Conservation (phyloP, 2,888 invertebrate species). For the Macaria liturata region DNA sequence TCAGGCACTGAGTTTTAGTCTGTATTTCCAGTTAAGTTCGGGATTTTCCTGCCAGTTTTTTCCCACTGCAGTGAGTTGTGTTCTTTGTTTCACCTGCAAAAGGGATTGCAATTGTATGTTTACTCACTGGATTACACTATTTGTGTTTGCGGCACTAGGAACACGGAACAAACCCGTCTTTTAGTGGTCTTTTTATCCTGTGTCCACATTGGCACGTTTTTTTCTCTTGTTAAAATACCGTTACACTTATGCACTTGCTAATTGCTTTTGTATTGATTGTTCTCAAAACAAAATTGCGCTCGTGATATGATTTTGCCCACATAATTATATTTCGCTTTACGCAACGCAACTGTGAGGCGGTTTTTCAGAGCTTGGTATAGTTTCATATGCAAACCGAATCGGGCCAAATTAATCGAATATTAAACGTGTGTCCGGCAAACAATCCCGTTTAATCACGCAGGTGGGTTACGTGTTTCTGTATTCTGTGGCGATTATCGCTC, state of each 20-base stretch:
- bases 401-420: constrained; percentile 9
- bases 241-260: too few species aligned
- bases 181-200: too few species aligned
- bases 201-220: too few species aligned
- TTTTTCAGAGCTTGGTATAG: constrained; percentile 3
- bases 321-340: too few species aligned
- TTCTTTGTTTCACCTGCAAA: constrained; percentile 1
- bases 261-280: too few species aligned
- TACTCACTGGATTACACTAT: background rate
- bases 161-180: too few species aligned
- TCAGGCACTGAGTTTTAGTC: background rate
- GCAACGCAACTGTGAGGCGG: background rate
- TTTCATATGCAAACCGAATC: constrained; percentile 4
- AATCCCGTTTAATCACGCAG: constrained; percentile 8
- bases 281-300: too few species aligned
- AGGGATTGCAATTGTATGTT: background rate
- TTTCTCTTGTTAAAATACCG: too few species aligned
- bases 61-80: background rate
- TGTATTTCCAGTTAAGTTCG: background rate
- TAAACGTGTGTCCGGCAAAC: constrained; percentile 6
- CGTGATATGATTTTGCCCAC: too few species aligned
- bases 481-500: constrained; percentile 3
- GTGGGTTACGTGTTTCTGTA: constrained; percentile 2
- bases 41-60: background rate
- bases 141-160: too few species aligned